phyloP scores from a whole-genome alignment of 2,113 vertebrate species.

The Aleadryas rufinucha region DNA sequence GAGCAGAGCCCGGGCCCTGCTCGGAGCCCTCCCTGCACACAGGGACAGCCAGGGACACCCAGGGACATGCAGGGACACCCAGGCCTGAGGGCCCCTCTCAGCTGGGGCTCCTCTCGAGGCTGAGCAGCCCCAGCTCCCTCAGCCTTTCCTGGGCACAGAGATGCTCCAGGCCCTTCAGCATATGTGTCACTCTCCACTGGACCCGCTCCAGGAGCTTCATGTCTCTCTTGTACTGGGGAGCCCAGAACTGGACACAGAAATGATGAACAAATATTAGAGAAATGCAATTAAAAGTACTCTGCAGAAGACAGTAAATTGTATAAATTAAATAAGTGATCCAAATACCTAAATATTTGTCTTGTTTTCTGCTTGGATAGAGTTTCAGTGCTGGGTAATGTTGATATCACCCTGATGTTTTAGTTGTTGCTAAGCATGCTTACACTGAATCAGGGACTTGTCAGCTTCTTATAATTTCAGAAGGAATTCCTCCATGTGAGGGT shows the following conservation, averaged over 20 bases:
- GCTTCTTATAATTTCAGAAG: background rate
- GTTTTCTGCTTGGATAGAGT: background rate
- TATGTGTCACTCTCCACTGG: no score
- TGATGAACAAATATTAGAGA: background rate
- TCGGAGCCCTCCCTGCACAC: background rate
- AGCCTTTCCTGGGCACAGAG: background rate
- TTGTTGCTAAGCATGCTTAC: background rate
- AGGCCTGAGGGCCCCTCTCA: background rate
- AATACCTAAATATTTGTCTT: background rate
- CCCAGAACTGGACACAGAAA: background rate
- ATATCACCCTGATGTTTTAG: background rate
- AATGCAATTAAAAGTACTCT: background rate
- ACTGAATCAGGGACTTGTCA: background rate
- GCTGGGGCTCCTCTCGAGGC: background rate
- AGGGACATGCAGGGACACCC: background rate
- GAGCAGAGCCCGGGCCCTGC: background rate
- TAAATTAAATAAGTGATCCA: background rate
- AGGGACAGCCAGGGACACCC: background rate
- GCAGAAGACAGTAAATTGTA: background rate
- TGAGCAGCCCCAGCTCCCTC: background rate
- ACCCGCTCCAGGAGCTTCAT: accelerated
- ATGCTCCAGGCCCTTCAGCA: background rate
- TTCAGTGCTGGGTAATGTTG: background rate
- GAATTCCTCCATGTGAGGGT: background rate
- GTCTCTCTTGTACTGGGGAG: background rate